phyloP scores from a whole-genome alignment of 2,888 invertebrate genomes.

The Furcula furcula region DNA sequence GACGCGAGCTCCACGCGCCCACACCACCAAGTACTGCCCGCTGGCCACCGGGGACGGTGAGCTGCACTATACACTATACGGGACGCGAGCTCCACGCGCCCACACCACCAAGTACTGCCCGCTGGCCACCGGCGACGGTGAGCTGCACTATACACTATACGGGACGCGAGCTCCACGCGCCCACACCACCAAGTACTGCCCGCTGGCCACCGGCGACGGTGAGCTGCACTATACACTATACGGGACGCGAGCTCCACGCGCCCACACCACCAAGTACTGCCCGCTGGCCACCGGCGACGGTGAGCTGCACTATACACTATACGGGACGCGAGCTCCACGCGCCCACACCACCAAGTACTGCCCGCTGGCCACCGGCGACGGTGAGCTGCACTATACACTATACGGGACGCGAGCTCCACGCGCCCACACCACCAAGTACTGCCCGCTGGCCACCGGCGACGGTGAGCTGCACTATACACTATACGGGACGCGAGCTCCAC shows the following conservation, averaged over 20 bases:
- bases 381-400: background rate
- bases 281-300: constrained; percentile 45
- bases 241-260: too few species aligned
- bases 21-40: constrained; percentile 1
- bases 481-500: too few species aligned
- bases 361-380: constrained; percentile 1
- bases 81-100: too few species aligned
- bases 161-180: background rate
- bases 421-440: too few species aligned
- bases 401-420: too few species aligned
- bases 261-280: background rate
- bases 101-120: too few species aligned
- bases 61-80: background rate
- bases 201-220: constrained; percentile 48
- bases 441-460: too few species aligned
- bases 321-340: background rate
- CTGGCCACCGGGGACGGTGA: background rate
- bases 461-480: too few species aligned
- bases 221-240: too few species aligned
- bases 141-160: too few species aligned
- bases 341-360: background rate
- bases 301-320: constrained; percentile 11
- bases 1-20: background rate
- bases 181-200: background rate
- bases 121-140: too few species aligned